A percentile compares a stretch with the other conserved stretches of the same genome.
These are phyloP conservation scores for Lytechinus pictus DNA, from an alignment of 35 echinoderm and acorn worm species.

Conservation along the genomic window DNA sequence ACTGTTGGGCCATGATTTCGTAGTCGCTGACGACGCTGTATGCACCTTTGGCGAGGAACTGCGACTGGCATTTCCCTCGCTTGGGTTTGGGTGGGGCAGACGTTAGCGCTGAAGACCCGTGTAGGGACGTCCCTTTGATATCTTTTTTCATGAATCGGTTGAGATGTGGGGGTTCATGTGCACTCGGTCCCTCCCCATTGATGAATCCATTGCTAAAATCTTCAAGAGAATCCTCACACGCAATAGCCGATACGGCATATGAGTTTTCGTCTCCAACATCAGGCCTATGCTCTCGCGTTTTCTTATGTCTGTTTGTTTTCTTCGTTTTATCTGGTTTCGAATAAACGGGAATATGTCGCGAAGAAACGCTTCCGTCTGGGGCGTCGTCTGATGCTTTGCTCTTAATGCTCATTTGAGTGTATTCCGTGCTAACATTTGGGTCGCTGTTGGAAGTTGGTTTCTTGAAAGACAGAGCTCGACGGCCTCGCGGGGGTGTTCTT, in stretches of 20 bases:
- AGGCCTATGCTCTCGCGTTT: not conserved
- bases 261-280: not conserved
- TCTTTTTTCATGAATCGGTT: not conserved
- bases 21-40: constrained; percentile 42
- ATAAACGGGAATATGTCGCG: not conserved
- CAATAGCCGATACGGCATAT: not conserved
- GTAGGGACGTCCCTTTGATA: not conserved
- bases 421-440: not conserved
- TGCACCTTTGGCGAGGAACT: not conserved
- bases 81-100: not conserved
- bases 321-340: not conserved
- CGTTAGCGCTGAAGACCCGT: not conserved
- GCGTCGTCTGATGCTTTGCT: not conserved
- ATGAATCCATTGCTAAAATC: not conserved
- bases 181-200: not conserved
- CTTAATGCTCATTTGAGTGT: constrained; percentile 34
- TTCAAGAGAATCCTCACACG: not conserved
- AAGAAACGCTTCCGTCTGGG: not conserved
- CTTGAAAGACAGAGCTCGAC: constrained; percentile 2
- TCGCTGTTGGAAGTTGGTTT: not conserved
- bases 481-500: not conserved
- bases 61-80: constrained; percentile 42
- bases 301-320: not conserved
- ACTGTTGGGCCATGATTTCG: constrained; percentile 34
- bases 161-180: not conserved